Conservation (phyloP, 2,888 invertebrate species). For the Harpalus rubripes region DNA sequence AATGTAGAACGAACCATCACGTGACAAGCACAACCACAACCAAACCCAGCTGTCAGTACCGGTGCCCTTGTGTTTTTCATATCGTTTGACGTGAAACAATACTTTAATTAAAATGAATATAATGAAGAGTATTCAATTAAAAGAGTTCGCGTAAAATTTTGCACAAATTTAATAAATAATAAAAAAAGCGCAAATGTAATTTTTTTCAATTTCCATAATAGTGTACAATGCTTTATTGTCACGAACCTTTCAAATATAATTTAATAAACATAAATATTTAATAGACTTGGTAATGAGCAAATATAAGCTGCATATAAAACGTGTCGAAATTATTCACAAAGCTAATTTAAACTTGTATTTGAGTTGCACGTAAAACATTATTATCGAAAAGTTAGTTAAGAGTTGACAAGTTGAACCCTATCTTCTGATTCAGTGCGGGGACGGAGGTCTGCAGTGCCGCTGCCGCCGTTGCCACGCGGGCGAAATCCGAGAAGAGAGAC, state of each 20-base stretch:
- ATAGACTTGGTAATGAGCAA: slow-evolving; percentile 71
- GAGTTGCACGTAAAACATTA: slow-evolving; percentile 78
- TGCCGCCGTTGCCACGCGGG: slow-evolving; percentile 64
- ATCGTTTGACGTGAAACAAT: slow-evolving; percentile 60
- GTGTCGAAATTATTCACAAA: slow-evolving; percentile 78
- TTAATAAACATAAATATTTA: slow-evolving; percentile 67
- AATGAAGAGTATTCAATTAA: slow-evolving; percentile 64
- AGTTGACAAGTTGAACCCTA: slow-evolving; percentile 75
- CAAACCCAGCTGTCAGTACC: too few relatives aligned
- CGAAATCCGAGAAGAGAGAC: slow-evolving; percentile 14
- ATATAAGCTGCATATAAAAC: slow-evolving; percentile 77
- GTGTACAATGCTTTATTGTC: slow-evolving; percentile 42
- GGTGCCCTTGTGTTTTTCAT: slow-evolving; percentile 29
- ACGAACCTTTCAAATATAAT: slow-evolving; percentile 65
- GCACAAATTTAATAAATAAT: slow-evolving; percentile 54
- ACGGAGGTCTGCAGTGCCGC: neutral
- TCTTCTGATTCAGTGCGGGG: slow-evolving; percentile 68
- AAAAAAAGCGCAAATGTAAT: slow-evolving; percentile 59
- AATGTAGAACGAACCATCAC: slow-evolving; percentile 35
- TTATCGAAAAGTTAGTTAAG: slow-evolving; percentile 78
- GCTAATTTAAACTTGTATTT: slow-evolving; percentile 79
- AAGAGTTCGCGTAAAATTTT: slow-evolving; percentile 52
- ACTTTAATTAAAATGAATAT: slow-evolving; percentile 60
- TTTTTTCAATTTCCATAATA: slow-evolving; percentile 61
- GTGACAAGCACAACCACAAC: slow-evolving; percentile 12